Base-by-base conservation (phyloP, 2,113 vertebrate genomes). In the Cnemophilus loriae region DNA sequence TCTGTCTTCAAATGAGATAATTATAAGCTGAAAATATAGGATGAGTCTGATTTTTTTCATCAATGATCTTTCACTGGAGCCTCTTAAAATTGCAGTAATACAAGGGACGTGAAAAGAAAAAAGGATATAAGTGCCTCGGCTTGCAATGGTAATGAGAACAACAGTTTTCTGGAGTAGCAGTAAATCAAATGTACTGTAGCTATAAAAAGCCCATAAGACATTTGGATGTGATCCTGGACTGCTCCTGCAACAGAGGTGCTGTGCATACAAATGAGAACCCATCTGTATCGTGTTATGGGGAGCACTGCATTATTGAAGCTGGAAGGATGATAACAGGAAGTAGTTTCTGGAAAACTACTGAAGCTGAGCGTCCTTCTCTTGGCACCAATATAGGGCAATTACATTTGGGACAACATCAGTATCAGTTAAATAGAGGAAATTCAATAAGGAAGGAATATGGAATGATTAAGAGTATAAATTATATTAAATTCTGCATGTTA, bases 161-260 rank as follows among this genome's bases (percentile, higher is more conserved):
- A 91, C 85, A 95, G 94, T 98, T 98, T 97, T 90, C 83, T 90
- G 82, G 94, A 96, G 76, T 78, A 96, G 91, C 91, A 96, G 91
- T 97, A 98, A 98, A 97, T 98, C 97, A 97, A 96, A 97, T 81
- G 95, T 70, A 84, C 91, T 96, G 60, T 86, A 90, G 95, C 94
- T 96, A 91, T 97, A 93, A 93, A 97, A 96, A 97, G 89, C 77
- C 63, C 63, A 41, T 89, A 80, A 96, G 94, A 68, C 85, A 94
- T 93, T 97, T 96, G 93, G 92, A 97, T 94, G 85, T 84, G 82
- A 90, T 95, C 74, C 89, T 97, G 65, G 70, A 49, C 74, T 75
- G 55, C 57, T 86, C n/a, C 56, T 90, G 90, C 60, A 69, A 14
- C 85, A 50, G 27, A 89, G 87, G 67, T 78, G 24, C 81, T 71